Conservation (phyloP, 2,888 invertebrate species). For the Dasypogon diadema region DNA sequence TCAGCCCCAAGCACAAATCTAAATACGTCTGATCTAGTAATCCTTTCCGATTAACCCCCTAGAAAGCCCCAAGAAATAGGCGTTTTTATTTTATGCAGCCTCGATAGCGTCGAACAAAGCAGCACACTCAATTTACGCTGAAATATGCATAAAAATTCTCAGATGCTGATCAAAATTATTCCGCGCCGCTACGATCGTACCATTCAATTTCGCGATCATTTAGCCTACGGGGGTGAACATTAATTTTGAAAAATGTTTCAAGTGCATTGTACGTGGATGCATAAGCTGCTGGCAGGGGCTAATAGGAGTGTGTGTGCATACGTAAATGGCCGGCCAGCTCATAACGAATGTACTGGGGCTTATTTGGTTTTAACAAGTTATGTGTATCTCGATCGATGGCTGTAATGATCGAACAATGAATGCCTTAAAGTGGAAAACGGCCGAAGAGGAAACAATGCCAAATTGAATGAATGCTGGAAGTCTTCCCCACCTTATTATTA, state of each 20-base stretch:
- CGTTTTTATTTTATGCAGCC: constrained; percentile 13
- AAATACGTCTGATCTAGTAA: too few species aligned
- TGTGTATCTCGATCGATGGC: constrained; percentile 50
- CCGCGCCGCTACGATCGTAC: constrained; percentile 46
- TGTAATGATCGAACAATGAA: constrained; percentile 52
- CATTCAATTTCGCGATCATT: constrained; percentile 52
- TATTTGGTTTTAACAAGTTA: constrained; percentile 51
- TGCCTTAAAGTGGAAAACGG: constrained; percentile 52
- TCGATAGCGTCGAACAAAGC: constrained; percentile 26
- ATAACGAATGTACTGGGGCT: constrained; percentile 31
- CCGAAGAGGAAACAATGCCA: constrained; percentile 50
- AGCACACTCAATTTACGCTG: constrained; percentile 35
- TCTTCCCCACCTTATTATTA: constrained; percentile 51
- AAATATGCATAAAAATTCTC: constrained; percentile 49
- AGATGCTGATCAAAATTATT: constrained; percentile 50
- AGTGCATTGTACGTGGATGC: constrained; percentile 20
- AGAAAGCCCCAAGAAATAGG: constrained; percentile 19
- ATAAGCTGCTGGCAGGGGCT: not conserved
- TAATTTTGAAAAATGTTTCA: constrained; percentile 45
- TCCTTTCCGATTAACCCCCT: not conserved
- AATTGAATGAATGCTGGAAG: constrained; percentile 50
- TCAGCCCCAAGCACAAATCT: too few species aligned
- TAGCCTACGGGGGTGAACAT: constrained; percentile 50
- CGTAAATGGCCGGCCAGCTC: constrained; percentile 6
- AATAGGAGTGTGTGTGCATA: constrained; percentile 19